Evolutionary conservation across 1,140 invertebrate species (phyloP).

Genomic region (Drosophila ohnishii): DNA sequence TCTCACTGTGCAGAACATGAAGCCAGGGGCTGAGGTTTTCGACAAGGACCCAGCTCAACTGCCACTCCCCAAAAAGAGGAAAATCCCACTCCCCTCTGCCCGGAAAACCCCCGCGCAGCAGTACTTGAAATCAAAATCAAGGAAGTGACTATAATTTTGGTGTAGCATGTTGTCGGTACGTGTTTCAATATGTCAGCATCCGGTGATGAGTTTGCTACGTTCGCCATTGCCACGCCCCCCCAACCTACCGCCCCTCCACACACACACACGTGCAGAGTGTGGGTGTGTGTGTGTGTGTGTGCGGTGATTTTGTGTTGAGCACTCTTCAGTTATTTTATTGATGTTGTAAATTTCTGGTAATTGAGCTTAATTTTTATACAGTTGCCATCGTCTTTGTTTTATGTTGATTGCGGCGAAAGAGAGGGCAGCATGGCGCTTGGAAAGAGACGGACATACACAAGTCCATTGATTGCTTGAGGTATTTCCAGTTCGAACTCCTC

Average conservation of each 20-base stretch:
- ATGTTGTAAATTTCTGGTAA: constrained; percentile 81
- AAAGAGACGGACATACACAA: constrained; percentile 7
- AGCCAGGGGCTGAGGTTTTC: neutral
- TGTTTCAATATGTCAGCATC: constrained; percentile 83
- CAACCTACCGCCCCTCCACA: constrained; percentile 9
- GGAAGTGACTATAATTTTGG: constrained; percentile 83
- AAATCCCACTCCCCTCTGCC: neutral
- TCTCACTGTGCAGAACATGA: neutral
- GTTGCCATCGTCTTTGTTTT: constrained; percentile 71
- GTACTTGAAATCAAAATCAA: constrained; percentile 83
- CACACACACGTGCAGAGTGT: constrained; percentile 30
- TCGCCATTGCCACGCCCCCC: constrained; percentile 41
- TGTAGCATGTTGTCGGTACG: constrained; percentile 83
- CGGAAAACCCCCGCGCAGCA: constrained; percentile 18
- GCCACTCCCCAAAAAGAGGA: constrained; percentile 7
- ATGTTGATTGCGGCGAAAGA: constrained; percentile 68
- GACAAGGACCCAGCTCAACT: constrained; percentile 38
- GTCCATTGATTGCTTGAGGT: constrained; percentile 44
- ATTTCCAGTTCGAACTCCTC: constrained; percentile 32
- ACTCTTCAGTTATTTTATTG: constrained; percentile 81
- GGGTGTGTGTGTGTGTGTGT: constrained; percentile 28
- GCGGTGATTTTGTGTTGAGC: constrained; percentile 74
- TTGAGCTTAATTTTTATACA: constrained; percentile 82
- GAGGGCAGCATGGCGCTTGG: neutral
- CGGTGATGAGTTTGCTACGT: constrained; percentile 80